These are phyloP conservation scores for Orbicella faveolata DNA, from an alignment of 64 coral and sea anemone genomes.

Conservation along the genomic window DNA sequence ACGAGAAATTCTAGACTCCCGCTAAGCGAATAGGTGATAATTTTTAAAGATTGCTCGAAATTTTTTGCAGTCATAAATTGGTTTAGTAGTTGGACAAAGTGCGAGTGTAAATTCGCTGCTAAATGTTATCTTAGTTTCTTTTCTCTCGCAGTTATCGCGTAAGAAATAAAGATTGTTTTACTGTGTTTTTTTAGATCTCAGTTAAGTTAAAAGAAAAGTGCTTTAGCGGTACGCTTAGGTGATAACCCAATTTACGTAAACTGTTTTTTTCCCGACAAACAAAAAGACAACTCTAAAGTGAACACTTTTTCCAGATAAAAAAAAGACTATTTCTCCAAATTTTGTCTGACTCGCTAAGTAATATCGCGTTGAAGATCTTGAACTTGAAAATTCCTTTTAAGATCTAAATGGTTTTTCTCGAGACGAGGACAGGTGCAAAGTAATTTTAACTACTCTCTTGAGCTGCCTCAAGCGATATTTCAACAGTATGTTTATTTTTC, in stretches of 20 bases:
- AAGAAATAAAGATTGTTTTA: constrained; percentile 24
- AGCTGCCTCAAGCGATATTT: constrained; percentile 1
- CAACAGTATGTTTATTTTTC: constrained; percentile 27
- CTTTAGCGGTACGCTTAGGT: constrained; percentile 21
- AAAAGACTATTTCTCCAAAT: background rate
- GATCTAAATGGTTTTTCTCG: constrained; percentile 33
- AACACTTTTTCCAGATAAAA: background rate
- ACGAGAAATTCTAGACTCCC: background rate
- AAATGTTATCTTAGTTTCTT: constrained; percentile 18
- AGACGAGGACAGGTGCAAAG: background rate
- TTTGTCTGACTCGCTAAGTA: background rate
- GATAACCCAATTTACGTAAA: constrained; percentile 39
- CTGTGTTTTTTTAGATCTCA: constrained; percentile 20
- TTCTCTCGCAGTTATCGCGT: constrained; percentile 13
- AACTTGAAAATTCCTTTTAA: constrained; percentile 26
- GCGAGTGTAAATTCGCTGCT: constrained; percentile 22
- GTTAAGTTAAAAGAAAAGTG: constrained; percentile 11
- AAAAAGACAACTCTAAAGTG: constrained; percentile 27
- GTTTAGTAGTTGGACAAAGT: background rate
- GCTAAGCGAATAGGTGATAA: constrained; percentile 19
- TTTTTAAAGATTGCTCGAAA: constrained; percentile 15
- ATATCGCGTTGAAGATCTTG: constrained; percentile 17
- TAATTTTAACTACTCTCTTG: background rate
- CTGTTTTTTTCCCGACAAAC: background rate
- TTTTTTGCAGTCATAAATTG: background rate